Conservation (phyloP, 1,140 invertebrate genomes). For the Cotesia typhae region DNA sequence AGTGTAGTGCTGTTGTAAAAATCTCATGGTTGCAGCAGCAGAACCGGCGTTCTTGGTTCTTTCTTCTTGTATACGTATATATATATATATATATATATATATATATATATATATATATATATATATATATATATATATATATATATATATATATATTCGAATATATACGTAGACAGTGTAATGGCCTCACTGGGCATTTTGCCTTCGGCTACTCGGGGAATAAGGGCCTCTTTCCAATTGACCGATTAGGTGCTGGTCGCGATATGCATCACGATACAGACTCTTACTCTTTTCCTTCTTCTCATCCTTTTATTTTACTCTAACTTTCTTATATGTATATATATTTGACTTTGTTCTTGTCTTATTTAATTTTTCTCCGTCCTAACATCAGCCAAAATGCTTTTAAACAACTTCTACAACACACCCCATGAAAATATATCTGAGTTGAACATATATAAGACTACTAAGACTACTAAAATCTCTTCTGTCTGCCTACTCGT, state of each 20-base stretch:
- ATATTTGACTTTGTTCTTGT: background rate
- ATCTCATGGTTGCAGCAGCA: slow-evolving; percentile 35
- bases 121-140: too few species aligned
- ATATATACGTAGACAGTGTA: slow-evolving; percentile 55
- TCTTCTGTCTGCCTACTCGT: too few species aligned
- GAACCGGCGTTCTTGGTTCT: slow-evolving; percentile 22
- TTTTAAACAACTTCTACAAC: background rate
- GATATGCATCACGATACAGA: slow-evolving; percentile 20
- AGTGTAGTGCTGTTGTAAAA: slow-evolving; percentile 49
- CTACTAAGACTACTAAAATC: too few species aligned
- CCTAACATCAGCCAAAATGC: slow-evolving; percentile 1
- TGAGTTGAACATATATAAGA: too few species aligned
- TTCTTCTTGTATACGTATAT: too few species aligned
- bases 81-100: too few species aligned
- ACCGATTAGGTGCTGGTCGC: slow-evolving; percentile 40
- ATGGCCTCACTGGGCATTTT: slow-evolving; percentile 53
- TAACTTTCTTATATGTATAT: background rate
- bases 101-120: too few species aligned
- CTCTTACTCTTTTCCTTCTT: background rate
- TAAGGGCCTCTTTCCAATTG: slow-evolving; percentile 54
- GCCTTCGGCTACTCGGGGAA: slow-evolving; percentile 46
- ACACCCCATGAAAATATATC: background rate
- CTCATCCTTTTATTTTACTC: background rate
- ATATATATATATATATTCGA: too few species aligned
- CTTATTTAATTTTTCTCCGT: background rate